These are phyloP conservation scores for Vollenhovia emeryi DNA, from an alignment of 1,140 invertebrate species.

Conservation along the genomic window DNA sequence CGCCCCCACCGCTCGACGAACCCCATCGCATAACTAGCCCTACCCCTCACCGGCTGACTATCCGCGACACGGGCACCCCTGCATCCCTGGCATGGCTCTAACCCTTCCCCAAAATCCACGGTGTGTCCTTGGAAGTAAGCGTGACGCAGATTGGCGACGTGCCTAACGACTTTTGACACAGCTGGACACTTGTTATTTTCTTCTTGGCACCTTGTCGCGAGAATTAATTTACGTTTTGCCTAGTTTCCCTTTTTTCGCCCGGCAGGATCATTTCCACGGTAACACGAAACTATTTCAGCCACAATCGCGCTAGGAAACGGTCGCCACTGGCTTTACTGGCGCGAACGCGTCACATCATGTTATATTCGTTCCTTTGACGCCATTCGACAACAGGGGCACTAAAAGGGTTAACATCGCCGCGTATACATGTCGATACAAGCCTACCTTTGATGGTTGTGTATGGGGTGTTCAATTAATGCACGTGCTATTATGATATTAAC, in stretches of 20 bases:
- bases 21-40: conserved; percentile 64
- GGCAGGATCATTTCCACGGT: neutral
- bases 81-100: neutral
- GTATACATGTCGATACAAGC: conserved; percentile 50
- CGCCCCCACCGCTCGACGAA: conserved; percentile 18
- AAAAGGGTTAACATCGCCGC: conserved; percentile 38
- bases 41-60: conserved; percentile 25
- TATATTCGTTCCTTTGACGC: conserved; percentile 49
- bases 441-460: conserved; percentile 47
- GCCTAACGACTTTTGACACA: conserved; percentile 15
- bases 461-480: conserved; percentile 36
- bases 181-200: conserved; percentile 23
- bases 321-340: neutral
- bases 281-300: neutral
- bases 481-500: conserved; percentile 48
- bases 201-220: neutral
- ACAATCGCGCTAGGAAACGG: neutral
- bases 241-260: neutral
- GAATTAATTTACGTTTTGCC: conserved; percentile 5
- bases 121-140: conserved; percentile 19
- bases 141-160: conserved; percentile 42
- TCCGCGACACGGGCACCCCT: conserved; percentile 25
- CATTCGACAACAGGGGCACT: conserved; percentile 17
- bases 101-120: conserved; percentile 20
- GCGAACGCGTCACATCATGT: conserved; percentile 34